Conservation (phyloP, 2,113 vertebrate genomes). For the Cyprinodon brontotheroides region DNA sequence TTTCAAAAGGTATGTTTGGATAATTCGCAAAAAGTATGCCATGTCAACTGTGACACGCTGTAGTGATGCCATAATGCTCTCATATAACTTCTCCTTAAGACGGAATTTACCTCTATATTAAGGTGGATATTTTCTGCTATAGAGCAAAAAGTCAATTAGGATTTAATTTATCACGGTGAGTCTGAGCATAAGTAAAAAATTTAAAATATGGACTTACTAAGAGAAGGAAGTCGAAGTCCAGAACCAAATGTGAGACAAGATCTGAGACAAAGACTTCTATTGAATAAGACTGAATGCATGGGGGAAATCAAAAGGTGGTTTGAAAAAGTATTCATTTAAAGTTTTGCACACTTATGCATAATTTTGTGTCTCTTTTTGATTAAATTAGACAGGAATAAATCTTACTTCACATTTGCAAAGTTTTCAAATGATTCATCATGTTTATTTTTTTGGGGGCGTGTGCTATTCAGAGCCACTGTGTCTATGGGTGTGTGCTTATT, state of each 20-base stretch:
- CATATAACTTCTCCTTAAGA: background rate
- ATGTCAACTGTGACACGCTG: background rate
- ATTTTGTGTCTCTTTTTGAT: background rate
- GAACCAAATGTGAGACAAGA: background rate
- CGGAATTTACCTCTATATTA: no score
- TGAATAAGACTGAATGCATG: background rate
- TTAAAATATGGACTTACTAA: background rate
- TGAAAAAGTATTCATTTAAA: background rate
- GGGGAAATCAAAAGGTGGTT: background rate
- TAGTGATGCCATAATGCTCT: background rate
- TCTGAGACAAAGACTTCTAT: background rate
- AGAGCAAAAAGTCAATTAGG: background rate
- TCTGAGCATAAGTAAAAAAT: background rate
- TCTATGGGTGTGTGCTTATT: background rate
- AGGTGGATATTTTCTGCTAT: background rate
- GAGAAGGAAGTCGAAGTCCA: background rate
- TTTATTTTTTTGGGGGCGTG: background rate
- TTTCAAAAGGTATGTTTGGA: no score
- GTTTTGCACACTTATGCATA: background rate
- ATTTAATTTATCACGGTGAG: background rate
- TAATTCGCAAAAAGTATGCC: no score
- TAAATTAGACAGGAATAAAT: background rate
- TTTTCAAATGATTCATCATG: background rate
- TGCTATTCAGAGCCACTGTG: background rate
- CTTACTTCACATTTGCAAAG: background rate